Evolutionary conservation across 1,140 invertebrate genomes (phyloP), one percentile per base, ranked within the genome.

Genomic region (Sminthurinus signatus): DNA sequence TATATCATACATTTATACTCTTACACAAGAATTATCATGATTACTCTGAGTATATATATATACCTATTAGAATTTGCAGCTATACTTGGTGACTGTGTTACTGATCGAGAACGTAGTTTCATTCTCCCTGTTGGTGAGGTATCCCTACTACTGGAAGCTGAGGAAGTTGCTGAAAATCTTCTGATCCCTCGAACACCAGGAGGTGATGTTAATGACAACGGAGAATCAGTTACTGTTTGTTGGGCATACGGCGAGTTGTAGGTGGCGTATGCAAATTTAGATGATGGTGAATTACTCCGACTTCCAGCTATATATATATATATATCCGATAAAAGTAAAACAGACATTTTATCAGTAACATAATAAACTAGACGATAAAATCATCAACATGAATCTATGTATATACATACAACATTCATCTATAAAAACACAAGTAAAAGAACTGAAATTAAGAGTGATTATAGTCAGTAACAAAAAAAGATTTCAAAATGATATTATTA

Each of bases 221-320:
- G 63, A 21, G 57, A 52, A 28, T 36, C 55, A 51, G 59, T 57
- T n/a, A 28, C 21, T 5, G 32, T 21, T 31, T 39, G 23, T 54
- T 71, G 62, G 27, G 56, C 50, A 42, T 71, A 71, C 23, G 69
- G 69, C n/a, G 70, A 70, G n/a, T 42, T 55, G 42, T 71, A 71
- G 1, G 69, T 71, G 10, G 62, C 61, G 42, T 72, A 69, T 15
- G 67, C 57, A 46, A 67, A 68, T 42, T 68, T 66, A 12, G 66
- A 64, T 5, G 70, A 65, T 1, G 70, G 70, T 5, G 70, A 72
- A 65, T 72, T 72, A 39, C 67, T 69, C 32, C 70, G 19, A 46
- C 70, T 72, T 48, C 70, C 70, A 21, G 70, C 69, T 71, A 51
- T 23, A n/a, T n/a, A n/a, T n/a, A n/a, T n/a, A n/a, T n/a, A n/a